A percentile compares a stretch with the other conserved stretches of the same genome.
phyloP scores from a whole-genome alignment of 2,113 vertebrate species.

The Dryoscopus gambensis region DNA sequence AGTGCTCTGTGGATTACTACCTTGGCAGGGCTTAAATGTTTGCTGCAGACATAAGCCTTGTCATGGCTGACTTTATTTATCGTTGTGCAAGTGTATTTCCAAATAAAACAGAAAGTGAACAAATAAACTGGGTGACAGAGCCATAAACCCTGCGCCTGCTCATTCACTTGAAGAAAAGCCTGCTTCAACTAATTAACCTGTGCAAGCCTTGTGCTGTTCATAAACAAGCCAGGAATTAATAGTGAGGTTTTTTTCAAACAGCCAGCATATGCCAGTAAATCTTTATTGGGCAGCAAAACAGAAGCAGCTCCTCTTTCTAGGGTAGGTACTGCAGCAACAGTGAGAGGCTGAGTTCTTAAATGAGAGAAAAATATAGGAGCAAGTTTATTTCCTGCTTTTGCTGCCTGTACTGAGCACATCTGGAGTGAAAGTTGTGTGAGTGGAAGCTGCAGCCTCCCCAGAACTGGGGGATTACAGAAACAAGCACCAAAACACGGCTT shows the following conservation, averaged over 20 bases:
- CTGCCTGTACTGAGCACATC: not conserved
- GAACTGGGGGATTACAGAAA: not conserved
- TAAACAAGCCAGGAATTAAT: conserved; percentile 68
- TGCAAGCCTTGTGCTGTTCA: conserved; percentile 43
- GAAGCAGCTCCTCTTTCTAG: not conserved
- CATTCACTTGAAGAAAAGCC: conserved; percentile 62
- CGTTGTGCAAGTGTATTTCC: conserved; percentile 51
- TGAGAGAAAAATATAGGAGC: not conserved
- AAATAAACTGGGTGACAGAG: conserved; percentile 62
- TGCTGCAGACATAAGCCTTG: conserved; percentile 17
- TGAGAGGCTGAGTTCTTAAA: not conserved
- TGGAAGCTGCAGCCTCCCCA: not conserved
- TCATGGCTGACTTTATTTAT: conserved; percentile 63
- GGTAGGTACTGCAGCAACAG: not conserved
- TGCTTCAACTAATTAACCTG: conserved; percentile 70
- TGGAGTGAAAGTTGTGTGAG: accelerated
- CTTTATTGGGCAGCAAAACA: conserved; percentile 34
- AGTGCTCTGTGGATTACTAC: not conserved
- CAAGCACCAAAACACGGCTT: not conserved
- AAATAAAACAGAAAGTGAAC: conserved; percentile 68
- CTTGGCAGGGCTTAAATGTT: conserved; percentile 1
- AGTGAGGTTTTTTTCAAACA: not conserved
- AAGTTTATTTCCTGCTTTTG: not conserved
- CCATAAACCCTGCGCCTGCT: conserved; percentile 37
- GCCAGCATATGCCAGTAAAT: conserved; percentile 1